These are phyloP conservation scores for Vultur gryphus DNA, from an alignment of 2,797 vertebrate genomes.

Conservation along the genomic window DNA sequence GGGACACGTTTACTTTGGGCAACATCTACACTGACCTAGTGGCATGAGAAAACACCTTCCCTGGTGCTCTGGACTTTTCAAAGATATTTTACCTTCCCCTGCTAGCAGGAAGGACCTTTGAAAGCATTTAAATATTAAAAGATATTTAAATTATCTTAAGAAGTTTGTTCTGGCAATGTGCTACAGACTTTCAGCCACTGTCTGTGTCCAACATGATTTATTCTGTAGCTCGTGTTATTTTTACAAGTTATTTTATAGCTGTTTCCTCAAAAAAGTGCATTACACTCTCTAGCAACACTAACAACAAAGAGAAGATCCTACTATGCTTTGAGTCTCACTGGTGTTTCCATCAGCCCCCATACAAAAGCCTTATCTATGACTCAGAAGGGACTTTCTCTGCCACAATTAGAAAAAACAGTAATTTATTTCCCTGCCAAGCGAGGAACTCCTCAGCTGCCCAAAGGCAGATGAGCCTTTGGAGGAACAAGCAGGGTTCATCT, in stretches of 20 bases:
- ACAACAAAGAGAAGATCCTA: neutral
- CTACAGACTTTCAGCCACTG: neutral
- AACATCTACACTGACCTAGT: neutral
- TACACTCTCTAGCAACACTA: neutral
- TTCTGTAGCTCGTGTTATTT: neutral
- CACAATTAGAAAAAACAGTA: neutral
- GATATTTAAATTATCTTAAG: neutral
- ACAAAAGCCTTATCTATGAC: too few species aligned
- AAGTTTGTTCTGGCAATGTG: neutral
- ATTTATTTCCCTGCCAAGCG: neutral
- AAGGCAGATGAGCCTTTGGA: neutral
- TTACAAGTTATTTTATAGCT: neutral
- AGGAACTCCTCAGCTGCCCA: neutral
- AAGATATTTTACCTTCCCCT: neutral
- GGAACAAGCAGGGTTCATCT: neutral
- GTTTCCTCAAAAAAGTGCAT: neutral
- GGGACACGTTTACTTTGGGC: neutral
- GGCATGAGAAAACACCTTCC: neutral
- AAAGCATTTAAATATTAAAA: neutral
- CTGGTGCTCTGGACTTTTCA: neutral
- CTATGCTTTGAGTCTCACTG: neutral
- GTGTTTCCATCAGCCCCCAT: neutral
- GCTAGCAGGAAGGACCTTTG: neutral
- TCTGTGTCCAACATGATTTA: neutral
- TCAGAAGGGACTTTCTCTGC: neutral